These are phyloP conservation scores for Ophthalmotilapia sp. DNA, from an alignment of 2,113 vertebrate genomes.

Conservation along the genomic window DNA sequence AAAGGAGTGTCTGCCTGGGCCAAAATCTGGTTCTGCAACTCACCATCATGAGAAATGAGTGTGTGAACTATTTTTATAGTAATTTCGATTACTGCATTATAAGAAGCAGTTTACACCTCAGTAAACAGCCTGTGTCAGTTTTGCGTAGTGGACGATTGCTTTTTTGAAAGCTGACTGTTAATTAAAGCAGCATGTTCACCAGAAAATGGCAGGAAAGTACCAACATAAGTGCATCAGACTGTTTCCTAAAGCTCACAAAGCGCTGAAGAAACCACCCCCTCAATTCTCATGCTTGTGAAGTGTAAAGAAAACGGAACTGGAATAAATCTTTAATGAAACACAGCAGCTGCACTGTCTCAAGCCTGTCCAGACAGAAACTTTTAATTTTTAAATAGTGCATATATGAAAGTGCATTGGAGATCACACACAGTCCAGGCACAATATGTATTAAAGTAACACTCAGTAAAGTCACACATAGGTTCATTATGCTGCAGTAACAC, in stretches of 20 bases:
- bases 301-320: background rate
- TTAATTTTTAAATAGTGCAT: background rate
- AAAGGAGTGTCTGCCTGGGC: constrained; percentile 28
- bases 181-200: background rate
- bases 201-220: background rate
- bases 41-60: background rate
- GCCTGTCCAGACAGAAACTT: background rate
- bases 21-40: constrained; percentile 55
- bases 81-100: background rate
- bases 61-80: background rate
- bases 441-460: background rate
- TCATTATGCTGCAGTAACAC: background rate
- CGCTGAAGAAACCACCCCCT: background rate
- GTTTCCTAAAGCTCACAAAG: background rate
- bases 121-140: background rate
- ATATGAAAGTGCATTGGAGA: background rate
- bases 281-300: background rate
- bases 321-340: background rate
- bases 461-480: background rate
- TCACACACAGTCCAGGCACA: background rate
- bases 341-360: background rate
- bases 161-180: background rate
- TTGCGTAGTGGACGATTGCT: background rate
- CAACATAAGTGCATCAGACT: background rate
- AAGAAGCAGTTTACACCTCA: background rate